A percentile compares a stretch with the other conserved stretches of the same genome.
These are phyloP conservation scores for human DNA, from an alignment of 2,113 vertebrate genomes.

Conservation along the genomic window DNA sequence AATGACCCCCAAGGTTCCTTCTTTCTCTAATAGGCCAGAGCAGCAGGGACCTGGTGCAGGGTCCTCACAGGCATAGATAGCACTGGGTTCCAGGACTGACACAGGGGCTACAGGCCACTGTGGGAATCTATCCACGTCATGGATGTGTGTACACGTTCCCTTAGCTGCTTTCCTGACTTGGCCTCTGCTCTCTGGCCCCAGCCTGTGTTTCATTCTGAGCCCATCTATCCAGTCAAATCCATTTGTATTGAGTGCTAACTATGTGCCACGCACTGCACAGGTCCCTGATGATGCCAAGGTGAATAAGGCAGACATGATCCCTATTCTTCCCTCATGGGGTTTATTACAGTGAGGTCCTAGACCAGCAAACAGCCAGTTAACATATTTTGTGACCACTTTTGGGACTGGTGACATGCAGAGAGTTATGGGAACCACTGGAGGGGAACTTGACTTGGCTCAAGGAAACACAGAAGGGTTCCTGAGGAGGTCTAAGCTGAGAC, in stretches of 20 bases:
- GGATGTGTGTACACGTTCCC: neutral
- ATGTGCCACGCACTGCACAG: neutral
- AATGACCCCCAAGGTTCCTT: neutral
- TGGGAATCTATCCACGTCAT: accelerated
- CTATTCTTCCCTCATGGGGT: neutral
- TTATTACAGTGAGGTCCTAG: neutral
- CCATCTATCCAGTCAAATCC: neutral
- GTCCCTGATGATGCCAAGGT: neutral
- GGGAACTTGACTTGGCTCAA: neutral
- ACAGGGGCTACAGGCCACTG: accelerated
- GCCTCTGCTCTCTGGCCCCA: neutral
- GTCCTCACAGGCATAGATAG: neutral
- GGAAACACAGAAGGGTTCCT: neutral
- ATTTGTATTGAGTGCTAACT: neutral
- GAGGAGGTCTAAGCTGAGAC: neutral
- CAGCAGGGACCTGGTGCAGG: neutral
- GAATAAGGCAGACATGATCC: neutral
- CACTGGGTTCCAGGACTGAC: neutral
- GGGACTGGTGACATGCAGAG: neutral
- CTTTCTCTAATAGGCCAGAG: neutral
- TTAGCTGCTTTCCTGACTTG: neutral
- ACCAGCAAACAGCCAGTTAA: neutral
- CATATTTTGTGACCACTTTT: neutral
- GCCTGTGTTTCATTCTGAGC: neutral
- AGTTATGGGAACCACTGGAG: neutral